Conservation (phyloP, 1,140 invertebrate species). For the Ceratosolen fusciceps region DNA sequence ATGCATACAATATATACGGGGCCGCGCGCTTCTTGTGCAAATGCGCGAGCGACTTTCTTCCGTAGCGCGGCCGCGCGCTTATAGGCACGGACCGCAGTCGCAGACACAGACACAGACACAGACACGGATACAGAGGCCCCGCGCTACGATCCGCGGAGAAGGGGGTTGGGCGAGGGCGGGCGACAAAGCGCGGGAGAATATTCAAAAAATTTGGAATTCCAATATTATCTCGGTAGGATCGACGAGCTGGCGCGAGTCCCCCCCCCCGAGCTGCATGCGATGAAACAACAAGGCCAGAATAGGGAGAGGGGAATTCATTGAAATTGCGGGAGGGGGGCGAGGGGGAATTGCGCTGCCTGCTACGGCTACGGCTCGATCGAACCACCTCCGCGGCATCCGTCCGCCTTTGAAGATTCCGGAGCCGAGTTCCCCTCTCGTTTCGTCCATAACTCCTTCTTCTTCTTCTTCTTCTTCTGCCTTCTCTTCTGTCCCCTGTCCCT, state of each 20-base stretch:
- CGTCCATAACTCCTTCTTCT: background rate
- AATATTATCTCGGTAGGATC: constrained; percentile 34
- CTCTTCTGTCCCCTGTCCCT: background rate
- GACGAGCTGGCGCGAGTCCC: constrained; percentile 27
- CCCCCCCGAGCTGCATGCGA: background rate
- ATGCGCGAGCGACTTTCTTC: too few species aligned
- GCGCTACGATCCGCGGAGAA: background rate
- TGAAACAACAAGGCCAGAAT: background rate
- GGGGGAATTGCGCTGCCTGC: background rate
- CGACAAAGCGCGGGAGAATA: constrained; percentile 39
- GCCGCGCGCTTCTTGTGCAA: too few species aligned
- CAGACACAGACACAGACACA: background rate
- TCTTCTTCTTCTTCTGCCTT: background rate
- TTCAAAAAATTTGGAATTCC: constrained; percentile 37
- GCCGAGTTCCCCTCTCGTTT: background rate
- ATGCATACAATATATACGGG: too few species aligned
- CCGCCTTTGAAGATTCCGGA: constrained; percentile 27
- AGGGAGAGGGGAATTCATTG: constrained; percentile 25
- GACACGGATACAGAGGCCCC: constrained; percentile 14
- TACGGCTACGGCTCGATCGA: constrained; percentile 5
- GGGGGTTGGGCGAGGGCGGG: background rate
- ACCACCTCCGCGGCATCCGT: constrained; percentile 2
- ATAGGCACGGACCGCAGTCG: too few species aligned
- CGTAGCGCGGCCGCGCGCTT: too few species aligned
- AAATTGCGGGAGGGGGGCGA: background rate